Conservation (phyloP, 1,140 invertebrate genomes). For the Drosophila kohkoa region DNA sequence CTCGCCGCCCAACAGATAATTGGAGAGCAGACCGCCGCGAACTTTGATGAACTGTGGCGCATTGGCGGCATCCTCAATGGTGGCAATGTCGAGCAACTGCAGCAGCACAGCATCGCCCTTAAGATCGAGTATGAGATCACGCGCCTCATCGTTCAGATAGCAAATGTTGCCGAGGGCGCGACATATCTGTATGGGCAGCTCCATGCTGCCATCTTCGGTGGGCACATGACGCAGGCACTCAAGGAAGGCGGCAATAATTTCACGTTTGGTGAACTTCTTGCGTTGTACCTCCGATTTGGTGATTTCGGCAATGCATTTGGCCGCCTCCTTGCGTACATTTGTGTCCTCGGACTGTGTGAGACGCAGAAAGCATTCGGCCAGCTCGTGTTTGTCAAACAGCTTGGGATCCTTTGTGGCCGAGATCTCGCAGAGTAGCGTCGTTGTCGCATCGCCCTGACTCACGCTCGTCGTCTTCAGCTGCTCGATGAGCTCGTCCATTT, state of each 20-base stretch:
- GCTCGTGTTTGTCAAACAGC: conserved; percentile 80
- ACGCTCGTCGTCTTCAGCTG: conserved; percentile 77
- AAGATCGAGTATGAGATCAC: conserved; percentile 87
- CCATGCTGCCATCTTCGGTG: conserved; percentile 83
- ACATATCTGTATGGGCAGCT: conserved; percentile 89
- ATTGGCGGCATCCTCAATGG: conserved; percentile 70
- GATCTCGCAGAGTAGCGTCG: conserved; percentile 70
- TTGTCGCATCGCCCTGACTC: conserved; percentile 65
- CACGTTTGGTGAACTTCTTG: conserved; percentile 87
- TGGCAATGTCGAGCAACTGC: conserved; percentile 84
- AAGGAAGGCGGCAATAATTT: conserved; percentile 87
- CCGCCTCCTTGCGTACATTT: conserved; percentile 83
- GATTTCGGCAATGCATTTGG: conserved; percentile 90
- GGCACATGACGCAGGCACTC: conserved; percentile 83
- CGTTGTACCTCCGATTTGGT: conserved; percentile 89
- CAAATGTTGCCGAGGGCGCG: conserved; percentile 95
- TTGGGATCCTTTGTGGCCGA: conserved; percentile 83
- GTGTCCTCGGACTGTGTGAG: conserved; percentile 71
- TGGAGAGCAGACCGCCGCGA: conserved; percentile 90
- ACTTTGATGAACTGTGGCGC: conserved; percentile 86
- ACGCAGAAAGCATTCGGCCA: conserved; percentile 74
- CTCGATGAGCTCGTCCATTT: conserved; percentile 83
- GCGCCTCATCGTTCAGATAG: conserved; percentile 92
- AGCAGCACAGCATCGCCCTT: conserved; percentile 87
- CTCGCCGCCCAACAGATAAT: conserved; percentile 91